Percentiles rank a stretch among this genome's conserved stretches.
Conservation (phyloP, 2,113 vertebrate species). For the Pandion haliaetus region DNA sequence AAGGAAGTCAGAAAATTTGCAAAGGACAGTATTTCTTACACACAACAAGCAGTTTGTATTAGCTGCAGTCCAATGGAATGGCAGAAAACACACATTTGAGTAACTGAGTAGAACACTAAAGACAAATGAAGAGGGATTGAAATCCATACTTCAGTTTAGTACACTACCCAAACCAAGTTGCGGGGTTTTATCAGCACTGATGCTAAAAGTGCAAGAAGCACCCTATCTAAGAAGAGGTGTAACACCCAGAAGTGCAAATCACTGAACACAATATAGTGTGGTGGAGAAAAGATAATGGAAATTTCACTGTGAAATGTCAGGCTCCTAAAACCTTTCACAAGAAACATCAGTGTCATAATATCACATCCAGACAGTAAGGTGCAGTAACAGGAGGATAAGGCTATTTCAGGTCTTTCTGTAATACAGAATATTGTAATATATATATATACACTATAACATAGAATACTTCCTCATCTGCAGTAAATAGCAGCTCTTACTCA, state of each 20-base stretch:
- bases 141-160: background rate
- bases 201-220: background rate
- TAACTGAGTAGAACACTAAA: background rate
- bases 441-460: background rate
- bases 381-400: background rate
- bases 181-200: background rate
- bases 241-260: background rate
- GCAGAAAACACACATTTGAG: background rate
- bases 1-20: background rate
- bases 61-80: background rate
- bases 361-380: background rate
- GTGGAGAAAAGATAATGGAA: background rate
- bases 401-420: background rate
- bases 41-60: background rate
- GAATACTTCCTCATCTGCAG: background rate
- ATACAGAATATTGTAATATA: background rate
- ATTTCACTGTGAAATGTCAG: background rate
- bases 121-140: background rate
- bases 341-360: background rate
- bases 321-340: background rate
- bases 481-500: background rate
- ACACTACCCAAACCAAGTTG: background rate
- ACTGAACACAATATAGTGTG: background rate
- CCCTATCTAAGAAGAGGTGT: background rate
- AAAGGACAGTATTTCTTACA: background rate